Percentiles rank a stretch among this genome's conserved stretches.
These are phyloP conservation scores for Diadromus collaris DNA, from an alignment of 2,888 invertebrate species.

Conservation along the genomic window DNA sequence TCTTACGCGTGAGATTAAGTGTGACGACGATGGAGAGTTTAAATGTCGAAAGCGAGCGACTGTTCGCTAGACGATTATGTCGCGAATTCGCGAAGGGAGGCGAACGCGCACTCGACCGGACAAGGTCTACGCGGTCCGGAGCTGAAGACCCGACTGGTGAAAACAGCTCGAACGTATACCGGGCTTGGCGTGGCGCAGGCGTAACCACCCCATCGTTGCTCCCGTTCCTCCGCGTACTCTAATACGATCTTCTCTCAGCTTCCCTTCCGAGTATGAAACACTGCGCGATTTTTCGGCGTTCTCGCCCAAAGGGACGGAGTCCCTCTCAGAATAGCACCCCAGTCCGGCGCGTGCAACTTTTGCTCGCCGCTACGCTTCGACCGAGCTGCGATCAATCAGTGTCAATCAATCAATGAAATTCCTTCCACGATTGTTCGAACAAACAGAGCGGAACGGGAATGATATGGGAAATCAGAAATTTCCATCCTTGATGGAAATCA, in stretches of 20 bases:
- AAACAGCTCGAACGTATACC: constrained; percentile 67
- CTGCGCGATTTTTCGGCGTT: constrained; percentile 1
- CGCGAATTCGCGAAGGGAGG: constrained; percentile 36
- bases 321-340: background rate
- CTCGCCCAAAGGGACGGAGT: background rate
- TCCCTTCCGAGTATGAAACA: constrained; percentile 29
- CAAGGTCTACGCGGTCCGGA: constrained; percentile 76
- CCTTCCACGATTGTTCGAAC: background rate
- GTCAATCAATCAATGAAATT: constrained; percentile 8
- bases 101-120: constrained; percentile 47
- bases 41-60: constrained; percentile 1
- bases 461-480: background rate
- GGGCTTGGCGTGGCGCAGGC: constrained; percentile 61
- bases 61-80: constrained; percentile 8
- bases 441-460: background rate
- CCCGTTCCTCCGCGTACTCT: constrained; percentile 42
- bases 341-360: background rate
- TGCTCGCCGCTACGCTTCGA: background rate
- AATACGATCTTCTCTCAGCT: constrained; percentile 42
- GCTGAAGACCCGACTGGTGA: constrained; percentile 78
- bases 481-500: constrained; percentile 9
- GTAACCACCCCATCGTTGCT: constrained; percentile 50
- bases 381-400: constrained; percentile 1
- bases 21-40: background rate
- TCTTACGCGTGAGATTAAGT: constrained; percentile 20